These are phyloP conservation scores for Andrena hattorfiana DNA, from an alignment of 2,888 invertebrate genomes.

Conservation along the genomic window DNA sequence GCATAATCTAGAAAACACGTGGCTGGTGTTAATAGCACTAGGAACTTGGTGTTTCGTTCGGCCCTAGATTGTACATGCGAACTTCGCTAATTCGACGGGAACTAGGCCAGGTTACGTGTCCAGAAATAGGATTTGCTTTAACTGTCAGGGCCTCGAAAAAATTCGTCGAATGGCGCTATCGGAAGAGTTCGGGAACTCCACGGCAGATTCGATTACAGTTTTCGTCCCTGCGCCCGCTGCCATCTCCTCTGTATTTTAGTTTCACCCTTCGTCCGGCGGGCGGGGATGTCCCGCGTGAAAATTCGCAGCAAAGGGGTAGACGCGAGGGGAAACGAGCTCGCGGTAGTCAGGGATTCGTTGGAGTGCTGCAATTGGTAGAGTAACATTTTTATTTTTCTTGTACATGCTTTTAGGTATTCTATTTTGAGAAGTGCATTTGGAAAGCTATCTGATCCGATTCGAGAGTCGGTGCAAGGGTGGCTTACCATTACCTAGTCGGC, in stretches of 20 bases:
- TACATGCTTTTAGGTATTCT: background rate
- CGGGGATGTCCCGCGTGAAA: conserved; percentile 19
- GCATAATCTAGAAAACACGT: conserved; percentile 4
- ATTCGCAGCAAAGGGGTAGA: background rate
- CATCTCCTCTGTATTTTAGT: conserved; percentile 31
- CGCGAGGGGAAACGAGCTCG: background rate
- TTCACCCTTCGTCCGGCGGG: conserved; percentile 28
- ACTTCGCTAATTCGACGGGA: conserved; percentile 18
- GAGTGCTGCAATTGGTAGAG: too few relatives aligned
- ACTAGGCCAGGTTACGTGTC: conserved; percentile 9
- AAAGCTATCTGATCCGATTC: too few relatives aligned
- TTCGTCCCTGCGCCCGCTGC: conserved; percentile 45
- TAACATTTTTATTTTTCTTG: background rate
- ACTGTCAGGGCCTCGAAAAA: conserved; percentile 43
- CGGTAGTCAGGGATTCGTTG: background rate
- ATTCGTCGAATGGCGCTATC: conserved; percentile 57
- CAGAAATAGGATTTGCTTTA: conserved; percentile 41
- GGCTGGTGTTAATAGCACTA: background rate
- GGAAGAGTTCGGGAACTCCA: conserved; percentile 64
- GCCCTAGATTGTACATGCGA: background rate
- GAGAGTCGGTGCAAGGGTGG: too few relatives aligned
- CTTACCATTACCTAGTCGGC: too few relatives aligned
- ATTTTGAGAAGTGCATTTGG: background rate
- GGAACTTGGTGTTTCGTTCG: conserved; percentile 13
- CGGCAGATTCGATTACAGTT: conserved; percentile 67